Percentiles rank a stretch among this genome's conserved stretches.
Evolutionary conservation across 2,113 vertebrate species (phyloP).

Genomic region (Piaya cayana): DNA sequence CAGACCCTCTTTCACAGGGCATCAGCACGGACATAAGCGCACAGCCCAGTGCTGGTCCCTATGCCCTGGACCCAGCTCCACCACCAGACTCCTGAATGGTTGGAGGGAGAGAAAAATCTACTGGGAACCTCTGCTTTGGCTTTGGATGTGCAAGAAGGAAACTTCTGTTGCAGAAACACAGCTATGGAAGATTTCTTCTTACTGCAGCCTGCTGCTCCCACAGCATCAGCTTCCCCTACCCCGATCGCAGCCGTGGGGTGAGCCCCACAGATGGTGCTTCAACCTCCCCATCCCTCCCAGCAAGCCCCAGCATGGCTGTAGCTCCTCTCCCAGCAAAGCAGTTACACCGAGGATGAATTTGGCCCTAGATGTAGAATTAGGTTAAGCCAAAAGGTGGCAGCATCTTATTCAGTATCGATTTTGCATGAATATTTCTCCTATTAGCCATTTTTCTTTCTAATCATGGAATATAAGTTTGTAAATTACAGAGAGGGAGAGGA

Average conservation of each 20-base stretch:
- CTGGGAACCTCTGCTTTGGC: accelerated
- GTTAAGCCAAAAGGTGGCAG: constrained; percentile 64
- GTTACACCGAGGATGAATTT: neutral
- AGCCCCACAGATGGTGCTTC: accelerated
- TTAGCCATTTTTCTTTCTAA: constrained; percentile 49
- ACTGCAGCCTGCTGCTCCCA: neutral
- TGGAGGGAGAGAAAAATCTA: neutral
- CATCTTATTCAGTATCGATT: constrained; percentile 25
- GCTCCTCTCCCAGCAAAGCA: neutral
- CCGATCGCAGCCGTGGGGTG: neutral
- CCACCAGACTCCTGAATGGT: neutral
- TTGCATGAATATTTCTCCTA: constrained; percentile 16
- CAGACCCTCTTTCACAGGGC: neutral
- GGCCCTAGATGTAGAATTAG: constrained; percentile 29
- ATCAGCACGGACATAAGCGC: neutral
- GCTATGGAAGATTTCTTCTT: neutral
- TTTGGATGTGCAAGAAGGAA: neutral
- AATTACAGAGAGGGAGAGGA: constrained; percentile 45
- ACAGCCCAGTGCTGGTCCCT: accelerated
- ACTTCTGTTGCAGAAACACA: neutral
- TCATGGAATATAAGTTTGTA: constrained; percentile 39
- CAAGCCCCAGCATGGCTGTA: neutral
- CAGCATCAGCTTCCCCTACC: neutral
- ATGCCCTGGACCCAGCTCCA: neutral
- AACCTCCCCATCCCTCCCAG: neutral